These are phyloP conservation scores for Morone chrysops DNA, from an alignment of 2,113 vertebrate genomes.

Conservation along the genomic window DNA sequence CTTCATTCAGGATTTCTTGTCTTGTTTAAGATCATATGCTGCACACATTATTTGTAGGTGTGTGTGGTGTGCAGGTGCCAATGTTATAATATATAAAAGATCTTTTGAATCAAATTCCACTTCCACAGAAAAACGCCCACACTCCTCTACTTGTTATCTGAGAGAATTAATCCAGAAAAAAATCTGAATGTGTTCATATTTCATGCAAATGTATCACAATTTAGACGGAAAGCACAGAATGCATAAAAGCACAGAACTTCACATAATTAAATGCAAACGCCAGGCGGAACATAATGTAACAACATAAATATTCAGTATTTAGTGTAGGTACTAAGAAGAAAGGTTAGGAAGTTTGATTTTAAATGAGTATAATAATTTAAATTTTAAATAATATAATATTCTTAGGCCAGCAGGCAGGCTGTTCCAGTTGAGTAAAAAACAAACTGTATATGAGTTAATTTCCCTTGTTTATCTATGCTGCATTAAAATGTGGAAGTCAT, in stretches of 20 bases:
- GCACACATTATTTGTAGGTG: background rate
- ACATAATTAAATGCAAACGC: conserved; percentile 5
- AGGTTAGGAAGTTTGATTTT: background rate
- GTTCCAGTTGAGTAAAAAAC: background rate
- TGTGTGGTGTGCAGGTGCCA: background rate
- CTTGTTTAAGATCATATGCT: background rate
- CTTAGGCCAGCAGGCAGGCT: conserved; percentile 5
- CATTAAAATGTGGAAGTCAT: background rate
- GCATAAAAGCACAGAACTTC: background rate
- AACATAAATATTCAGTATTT: conserved; percentile 22
- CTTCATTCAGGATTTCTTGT: conserved; percentile 23
- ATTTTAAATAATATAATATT: conserved; percentile 7
- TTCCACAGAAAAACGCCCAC: background rate
- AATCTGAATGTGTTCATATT: background rate
- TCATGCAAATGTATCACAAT: background rate
- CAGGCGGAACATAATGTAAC: conserved; percentile 6
- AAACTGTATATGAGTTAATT: background rate
- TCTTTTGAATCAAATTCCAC: background rate
- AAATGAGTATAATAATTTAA: conserved; percentile 9
- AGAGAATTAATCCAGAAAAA: background rate
- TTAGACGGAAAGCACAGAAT: background rate
- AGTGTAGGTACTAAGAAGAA: conserved; percentile 10
- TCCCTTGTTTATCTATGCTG: background rate
- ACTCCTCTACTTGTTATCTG: background rate
- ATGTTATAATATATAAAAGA: background rate